These are phyloP conservation scores for Empidonax alnorum DNA, from an alignment of 2,113 vertebrate species.

Conservation along the genomic window DNA sequence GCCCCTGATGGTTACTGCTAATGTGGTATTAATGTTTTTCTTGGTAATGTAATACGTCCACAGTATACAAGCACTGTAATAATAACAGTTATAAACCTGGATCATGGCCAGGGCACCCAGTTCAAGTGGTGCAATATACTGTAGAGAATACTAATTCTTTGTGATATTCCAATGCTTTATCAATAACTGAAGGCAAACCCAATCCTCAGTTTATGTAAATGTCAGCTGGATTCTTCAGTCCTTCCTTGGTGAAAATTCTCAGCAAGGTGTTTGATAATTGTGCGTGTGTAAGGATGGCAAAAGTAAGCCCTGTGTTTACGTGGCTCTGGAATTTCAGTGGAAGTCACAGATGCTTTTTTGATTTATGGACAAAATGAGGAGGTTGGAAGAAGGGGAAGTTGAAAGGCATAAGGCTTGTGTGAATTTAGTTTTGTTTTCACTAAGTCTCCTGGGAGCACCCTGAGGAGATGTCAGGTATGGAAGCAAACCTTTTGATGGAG, in stretches of 20 bases:
- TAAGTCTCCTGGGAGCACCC: background rate
- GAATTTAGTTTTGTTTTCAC: background rate
- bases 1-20: conserved; percentile 37
- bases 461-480: background rate
- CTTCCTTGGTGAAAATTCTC: background rate
- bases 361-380: background rate
- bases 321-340: background rate
- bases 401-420: background rate
- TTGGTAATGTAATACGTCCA: conserved; percentile 38
- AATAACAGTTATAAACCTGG: conserved; percentile 36
- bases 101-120: conserved; percentile 8
- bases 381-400: background rate
- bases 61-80: conserved; percentile 42
- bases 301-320: background rate
- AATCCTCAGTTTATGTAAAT: background rate
- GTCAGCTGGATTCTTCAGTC: background rate
- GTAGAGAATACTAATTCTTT: background rate
- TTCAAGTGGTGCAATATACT: background rate
- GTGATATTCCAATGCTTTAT: background rate
- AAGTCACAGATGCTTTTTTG: background rate
- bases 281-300: background rate
- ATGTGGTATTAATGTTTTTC: conserved; percentile 53
- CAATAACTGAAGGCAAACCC: background rate
- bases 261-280: background rate
- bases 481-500: background rate